These are phyloP conservation scores for Fragum fragum DNA, from an alignment of 2,888 invertebrate genomes.

Conservation along the genomic window DNA sequence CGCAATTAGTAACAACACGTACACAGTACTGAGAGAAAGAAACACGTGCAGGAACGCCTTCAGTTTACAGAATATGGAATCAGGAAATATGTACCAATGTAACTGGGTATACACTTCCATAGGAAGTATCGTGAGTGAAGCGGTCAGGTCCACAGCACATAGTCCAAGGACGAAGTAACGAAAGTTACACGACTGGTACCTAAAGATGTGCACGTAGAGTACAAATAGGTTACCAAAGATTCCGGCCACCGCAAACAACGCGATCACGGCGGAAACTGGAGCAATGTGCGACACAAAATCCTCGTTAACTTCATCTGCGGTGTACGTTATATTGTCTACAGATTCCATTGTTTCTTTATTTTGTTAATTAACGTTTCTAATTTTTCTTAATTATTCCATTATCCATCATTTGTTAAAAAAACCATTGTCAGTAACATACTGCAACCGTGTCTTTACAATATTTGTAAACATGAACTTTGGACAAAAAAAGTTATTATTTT, in stretches of 20 bases:
- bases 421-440: too few species aligned
- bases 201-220: slow-evolving; percentile 53
- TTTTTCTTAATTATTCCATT: too few species aligned
- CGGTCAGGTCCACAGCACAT: slow-evolving; percentile 36
- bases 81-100: slow-evolving; percentile 54
- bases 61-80: slow-evolving; percentile 39
- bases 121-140: slow-evolving; percentile 38
- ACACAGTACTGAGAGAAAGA: slow-evolving; percentile 38
- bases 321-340: neutral
- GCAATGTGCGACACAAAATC: slow-evolving; percentile 13
- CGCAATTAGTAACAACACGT: slow-evolving; percentile 54
- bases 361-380: too few species aligned
- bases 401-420: too few species aligned
- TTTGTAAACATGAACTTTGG: too few species aligned
- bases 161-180: slow-evolving; percentile 48
- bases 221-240: slow-evolving; percentile 53
- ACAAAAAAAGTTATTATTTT: too few species aligned
- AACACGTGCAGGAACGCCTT: slow-evolving; percentile 53
- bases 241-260: slow-evolving; percentile 42
- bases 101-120: slow-evolving; percentile 50
- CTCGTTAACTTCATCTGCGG: slow-evolving; percentile 31
- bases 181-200: slow-evolving; percentile 44
- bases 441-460: too few species aligned
- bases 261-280: slow-evolving; percentile 40
- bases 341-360: neutral